Evolutionary conservation across 1,140 invertebrate species (phyloP), one percentile per base, ranked within the genome.

Genomic region (Venturia canescens): DNA sequence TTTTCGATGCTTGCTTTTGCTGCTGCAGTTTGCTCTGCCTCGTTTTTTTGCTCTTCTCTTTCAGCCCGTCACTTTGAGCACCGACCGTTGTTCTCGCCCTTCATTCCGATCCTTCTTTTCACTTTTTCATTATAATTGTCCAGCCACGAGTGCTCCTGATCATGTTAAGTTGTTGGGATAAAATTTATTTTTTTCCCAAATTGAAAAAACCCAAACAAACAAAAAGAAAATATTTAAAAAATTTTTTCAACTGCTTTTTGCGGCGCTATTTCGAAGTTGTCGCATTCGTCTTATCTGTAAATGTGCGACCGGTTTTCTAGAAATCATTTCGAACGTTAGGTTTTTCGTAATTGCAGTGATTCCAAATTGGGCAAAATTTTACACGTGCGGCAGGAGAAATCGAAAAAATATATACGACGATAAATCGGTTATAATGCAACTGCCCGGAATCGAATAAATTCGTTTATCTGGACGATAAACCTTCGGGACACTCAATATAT

Each of bases 1-100:
- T 71, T 34, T 71, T 23, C 60, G 23, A 63, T 63, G 26, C 60
- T 63, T 27, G 21, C 26, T 63, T 27, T 63, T 63, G 9, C 60
- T 63, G 0, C 26, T 63, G 60, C 26, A 26, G 60, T 27, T 26
- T 21, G 11, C 21, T 27, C 60, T 27, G 60, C 50, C 16, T 53
- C 50, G 50, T n/a, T 53, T 53, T 18, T 53, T 29, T 44, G 1
- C 69, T 70, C 13, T 29, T 69, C 66, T 71, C 21, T 23, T 18
- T 26, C 29, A 48, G 1, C 21, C 11, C 69, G 3, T 23, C 69
- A 4, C 34, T 48, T 15, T 48, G 50, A 53, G 16, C n/a, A 18
- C n/a, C 2, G 16, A n/a, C 50, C n/a, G 18, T 53, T 53, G 18
- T 53, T 53, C 50, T 53, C 50, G 7, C 11, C 0, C 18, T n/a